Evolutionary conservation across 2,113 vertebrate genomes (phyloP), one percentile per base, ranked within the genome.

Genomic region (Cephalopterus ornatus): DNA sequence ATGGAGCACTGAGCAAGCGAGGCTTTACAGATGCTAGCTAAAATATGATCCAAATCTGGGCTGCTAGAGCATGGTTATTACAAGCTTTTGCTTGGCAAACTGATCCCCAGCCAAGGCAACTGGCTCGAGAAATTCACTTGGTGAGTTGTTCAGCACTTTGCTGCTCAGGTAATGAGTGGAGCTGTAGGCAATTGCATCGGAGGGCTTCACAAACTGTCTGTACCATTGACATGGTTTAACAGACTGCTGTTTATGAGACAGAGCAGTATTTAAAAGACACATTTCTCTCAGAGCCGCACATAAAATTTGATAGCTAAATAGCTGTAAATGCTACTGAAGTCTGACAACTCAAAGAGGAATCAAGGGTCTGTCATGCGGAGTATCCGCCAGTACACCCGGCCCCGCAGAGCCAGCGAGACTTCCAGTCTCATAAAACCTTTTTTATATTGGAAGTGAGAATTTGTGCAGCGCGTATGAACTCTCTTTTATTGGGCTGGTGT

Each of bases 381-480:
- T 94, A 95, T 89, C 85, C 11, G 94, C 95, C 96, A 93, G 90
- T 94, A 93, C 79, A 66, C 72, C 88, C 90, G 6, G 95, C 96
- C 82, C 92, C 71, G 0, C 82, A 88, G 88, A 96, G 92, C 95
- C 94, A 96, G 82, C 2, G 62, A 96, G 96, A 94, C 92, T 96
- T 92, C 82, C 92, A 94, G 92, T 96, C 97, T 97, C 97, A 95
- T 97, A 97, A 98, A 98, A 96, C 89, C 87, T 79, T 91, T 96
- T 97, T 97, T 97, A 97, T 97, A 97, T 93, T 93, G 94, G 96
- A 96, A 97, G 97, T 94, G 97, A 95, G 97, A 97, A 97, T 96
- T 97, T 95, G 95, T 79, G 93, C 85, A 93, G 94, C 1, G 32
- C 97, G 95, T 93, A 97, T 95, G 96, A 96, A 92, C 88, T 91